Evolutionary conservation across 2,888 invertebrate species (phyloP).

Genomic region (Tenodera sinensis): DNA sequence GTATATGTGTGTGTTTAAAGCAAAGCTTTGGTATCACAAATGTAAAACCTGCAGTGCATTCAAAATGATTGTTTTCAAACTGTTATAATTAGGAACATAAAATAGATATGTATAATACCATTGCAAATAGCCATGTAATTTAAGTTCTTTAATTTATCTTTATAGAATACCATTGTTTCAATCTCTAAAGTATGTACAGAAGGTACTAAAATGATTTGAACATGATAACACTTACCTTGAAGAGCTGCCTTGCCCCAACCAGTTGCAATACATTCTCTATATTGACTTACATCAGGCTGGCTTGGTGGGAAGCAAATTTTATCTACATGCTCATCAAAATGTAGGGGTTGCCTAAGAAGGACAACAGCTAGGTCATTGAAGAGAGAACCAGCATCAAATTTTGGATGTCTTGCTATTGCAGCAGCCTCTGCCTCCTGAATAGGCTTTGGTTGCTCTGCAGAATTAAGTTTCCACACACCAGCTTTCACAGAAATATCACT

Average conservation of each 20-base stretch:
- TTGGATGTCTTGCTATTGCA: slow-evolving; percentile 66
- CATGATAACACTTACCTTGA: slow-evolving; percentile 56
- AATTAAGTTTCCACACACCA: slow-evolving; percentile 72
- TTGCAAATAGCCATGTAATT: too few relatives aligned
- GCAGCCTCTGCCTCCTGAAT: slow-evolving; percentile 74
- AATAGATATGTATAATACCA: too few relatives aligned
- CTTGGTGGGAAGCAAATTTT: slow-evolving; percentile 63
- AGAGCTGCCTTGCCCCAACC: slow-evolving; percentile 81
- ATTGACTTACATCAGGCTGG: not conserved
- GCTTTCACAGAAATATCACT: slow-evolving; percentile 70
- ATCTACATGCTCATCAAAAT: slow-evolving; percentile 67
- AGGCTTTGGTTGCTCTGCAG: slow-evolving; percentile 66
- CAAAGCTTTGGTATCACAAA: too few relatives aligned
- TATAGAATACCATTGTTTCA: too few relatives aligned
- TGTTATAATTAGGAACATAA: too few relatives aligned
- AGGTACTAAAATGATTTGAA: too few relatives aligned
- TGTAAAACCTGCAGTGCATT: too few relatives aligned
- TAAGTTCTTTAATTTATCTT: too few relatives aligned
- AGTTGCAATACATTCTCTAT: slow-evolving; percentile 65
- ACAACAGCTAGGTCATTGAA: slow-evolving; percentile 70
- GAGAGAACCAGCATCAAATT: slow-evolving; percentile 57
- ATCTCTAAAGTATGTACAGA: too few relatives aligned
- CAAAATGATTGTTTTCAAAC: too few relatives aligned
- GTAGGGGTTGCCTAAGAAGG: slow-evolving; percentile 56
- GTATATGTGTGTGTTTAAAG: too few relatives aligned